Base-by-base conservation (phyloP, 1,140 invertebrate genomes). In the Maconellicoccus hirsutus region DNA sequence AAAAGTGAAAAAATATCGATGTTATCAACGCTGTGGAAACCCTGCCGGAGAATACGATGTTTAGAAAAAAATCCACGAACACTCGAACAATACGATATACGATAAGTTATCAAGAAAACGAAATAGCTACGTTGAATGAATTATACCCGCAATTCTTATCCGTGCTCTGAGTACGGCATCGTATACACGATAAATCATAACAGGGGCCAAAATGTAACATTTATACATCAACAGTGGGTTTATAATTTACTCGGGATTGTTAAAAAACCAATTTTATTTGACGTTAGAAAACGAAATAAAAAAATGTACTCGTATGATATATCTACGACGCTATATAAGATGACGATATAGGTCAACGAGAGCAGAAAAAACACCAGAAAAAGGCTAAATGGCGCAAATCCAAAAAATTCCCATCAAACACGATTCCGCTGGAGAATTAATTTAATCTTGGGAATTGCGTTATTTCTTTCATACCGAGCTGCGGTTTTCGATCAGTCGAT, bases 191-290 rank as follows among this genome's bases (percentile, higher is more conserved):
- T 52, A 52, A 52, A 52, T 52, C 42, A 52, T 3, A 14, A 19
- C 42, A 8, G 3, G 42, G 42, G 2, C 42, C 2, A 52, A 19
- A 14, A 16, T 52, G 16, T 16, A 52, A 2, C 42, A 16, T 52
- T 52, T 52, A 52, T 52, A 52, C 42, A 52, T 52, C 42, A 52
- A 52, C 42, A 52, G 42, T 19, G 42, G 42, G n/a, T 16, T 52
- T 52, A 52, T 52, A 52, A 52, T 52, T 52, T 52, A 52, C 42
- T 52, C 16, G 4, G 3, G 12, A 19, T 19, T 16, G n/a, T 16
- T 52, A 52, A 52, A 52, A 52, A 52, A 52, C n/a, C 42, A 52
- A 52, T 52, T 52, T 52, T 52, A 52, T 52, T 52, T 52, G 42
- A 52, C 42, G n/a, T 52, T 19, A 33, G 29, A 33, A 33, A 33